Conservation (phyloP, 2,113 vertebrate species). For the Calypte anna region DNA sequence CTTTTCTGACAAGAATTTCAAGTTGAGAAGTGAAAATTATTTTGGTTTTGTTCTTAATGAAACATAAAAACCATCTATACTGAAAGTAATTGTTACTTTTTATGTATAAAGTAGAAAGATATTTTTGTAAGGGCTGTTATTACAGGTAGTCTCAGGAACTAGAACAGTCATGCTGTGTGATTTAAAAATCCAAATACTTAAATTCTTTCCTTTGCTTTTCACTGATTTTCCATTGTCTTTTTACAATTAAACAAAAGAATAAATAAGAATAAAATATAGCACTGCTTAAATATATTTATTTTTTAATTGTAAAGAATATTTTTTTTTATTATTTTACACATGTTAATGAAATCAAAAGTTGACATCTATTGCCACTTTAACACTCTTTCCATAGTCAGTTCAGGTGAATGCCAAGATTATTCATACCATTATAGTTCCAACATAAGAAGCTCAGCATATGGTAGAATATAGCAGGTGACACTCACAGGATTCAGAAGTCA, state of each 20-base stretch:
- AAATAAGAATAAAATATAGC: rapidly evolving
- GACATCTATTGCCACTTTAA: neutral
- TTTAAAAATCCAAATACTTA: neutral
- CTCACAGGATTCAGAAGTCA: neutral
- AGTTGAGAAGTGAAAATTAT: neutral
- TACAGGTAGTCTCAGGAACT: neutral
- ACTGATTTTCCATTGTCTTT: neutral
- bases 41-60: neutral
- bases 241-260: neutral
- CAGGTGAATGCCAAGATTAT: neutral
- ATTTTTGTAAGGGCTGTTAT: neutral
- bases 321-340: neutral
- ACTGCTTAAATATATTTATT: neutral
- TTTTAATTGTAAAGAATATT: neutral
- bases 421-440: neutral
- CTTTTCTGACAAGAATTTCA: neutral
- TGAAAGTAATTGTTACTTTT: neutral
- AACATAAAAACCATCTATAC: neutral
- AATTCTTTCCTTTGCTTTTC: neutral
- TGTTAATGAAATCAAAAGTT: neutral
- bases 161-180: neutral
- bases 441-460: neutral
- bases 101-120: neutral
- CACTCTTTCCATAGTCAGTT: neutral
- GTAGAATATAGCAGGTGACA: neutral